Evolutionary conservation across 2,113 vertebrate species (phyloP).

Genomic region (Onychorhynchus coronatus): DNA sequence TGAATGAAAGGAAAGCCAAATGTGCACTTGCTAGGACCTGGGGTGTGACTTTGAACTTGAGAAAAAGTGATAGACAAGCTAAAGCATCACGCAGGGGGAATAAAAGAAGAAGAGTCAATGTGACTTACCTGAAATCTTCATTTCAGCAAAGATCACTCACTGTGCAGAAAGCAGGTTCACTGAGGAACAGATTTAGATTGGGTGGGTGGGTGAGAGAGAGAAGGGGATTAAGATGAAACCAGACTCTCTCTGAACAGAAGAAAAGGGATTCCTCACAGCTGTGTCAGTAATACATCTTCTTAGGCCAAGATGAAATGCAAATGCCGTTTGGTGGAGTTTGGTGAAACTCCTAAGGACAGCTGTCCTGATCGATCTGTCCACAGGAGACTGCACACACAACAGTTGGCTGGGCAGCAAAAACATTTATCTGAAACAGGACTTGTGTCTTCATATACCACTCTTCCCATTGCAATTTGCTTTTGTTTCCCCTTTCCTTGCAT

Average conservation of each 20-base stretch:
- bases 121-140: neutral
- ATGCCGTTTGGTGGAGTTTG: neutral
- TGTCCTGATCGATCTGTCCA: neutral
- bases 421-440: neutral
- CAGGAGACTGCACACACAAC: neutral
- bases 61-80: neutral
- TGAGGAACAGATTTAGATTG: neutral
- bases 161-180: neutral
- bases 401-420: neutral
- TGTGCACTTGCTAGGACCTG: neutral
- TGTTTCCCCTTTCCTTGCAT: neutral
- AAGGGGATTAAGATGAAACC: conserved; percentile 1
- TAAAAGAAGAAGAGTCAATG: neutral
- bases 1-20: neutral
- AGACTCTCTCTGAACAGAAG: neutral
- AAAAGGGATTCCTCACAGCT: neutral
- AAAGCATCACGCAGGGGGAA: neutral
- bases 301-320: neutral
- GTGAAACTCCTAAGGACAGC: neutral
- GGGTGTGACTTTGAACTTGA: neutral
- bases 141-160: neutral
- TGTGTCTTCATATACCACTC: neutral
- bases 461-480: neutral
- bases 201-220: neutral
- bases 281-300: neutral